phyloP scores from a whole-genome alignment of 2,797 vertebrate species.

The Yasuhikotakia modesta region DNA sequence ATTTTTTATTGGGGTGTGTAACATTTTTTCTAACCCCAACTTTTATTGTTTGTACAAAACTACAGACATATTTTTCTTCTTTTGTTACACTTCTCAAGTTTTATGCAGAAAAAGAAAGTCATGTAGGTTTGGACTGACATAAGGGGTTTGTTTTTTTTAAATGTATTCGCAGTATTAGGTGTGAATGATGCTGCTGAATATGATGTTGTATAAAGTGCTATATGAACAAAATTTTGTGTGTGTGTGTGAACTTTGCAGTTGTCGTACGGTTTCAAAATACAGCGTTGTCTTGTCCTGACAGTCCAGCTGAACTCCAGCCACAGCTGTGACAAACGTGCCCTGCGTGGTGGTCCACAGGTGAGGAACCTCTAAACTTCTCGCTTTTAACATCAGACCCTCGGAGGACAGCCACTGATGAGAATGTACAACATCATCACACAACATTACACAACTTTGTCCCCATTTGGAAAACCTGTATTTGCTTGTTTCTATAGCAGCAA shows the following conservation, averaged over 20 bases:
- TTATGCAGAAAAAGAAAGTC: too few species aligned
- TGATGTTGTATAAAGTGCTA: too few species aligned
- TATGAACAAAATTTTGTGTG: too few species aligned
- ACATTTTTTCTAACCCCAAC: too few species aligned
- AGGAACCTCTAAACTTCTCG: constrained; percentile 75
- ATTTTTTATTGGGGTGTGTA: too few species aligned
- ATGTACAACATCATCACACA: constrained; percentile 34
- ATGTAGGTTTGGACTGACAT: too few species aligned
- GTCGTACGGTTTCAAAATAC: constrained; percentile 78
- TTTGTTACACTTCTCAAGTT: too few species aligned
- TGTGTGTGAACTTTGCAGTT: not conserved
- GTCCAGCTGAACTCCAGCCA: constrained; percentile 71
- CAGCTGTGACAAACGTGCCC: constrained; percentile 67
- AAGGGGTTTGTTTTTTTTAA: too few species aligned
- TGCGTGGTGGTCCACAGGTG: constrained; percentile 69
- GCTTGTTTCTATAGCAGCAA: constrained; percentile 7
- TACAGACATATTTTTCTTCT: too few species aligned
- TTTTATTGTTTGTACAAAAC: too few species aligned
- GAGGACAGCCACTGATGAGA: constrained; percentile 69
- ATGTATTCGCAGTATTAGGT: too few species aligned
- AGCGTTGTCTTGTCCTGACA: constrained; percentile 53
- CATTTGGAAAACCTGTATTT: constrained; percentile 4
- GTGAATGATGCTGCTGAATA: too few species aligned
- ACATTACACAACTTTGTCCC: not conserved
- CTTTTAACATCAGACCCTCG: constrained; percentile 68